Conservation (phyloP, 1,140 invertebrate species). For the Episyrphus balteatus region DNA sequence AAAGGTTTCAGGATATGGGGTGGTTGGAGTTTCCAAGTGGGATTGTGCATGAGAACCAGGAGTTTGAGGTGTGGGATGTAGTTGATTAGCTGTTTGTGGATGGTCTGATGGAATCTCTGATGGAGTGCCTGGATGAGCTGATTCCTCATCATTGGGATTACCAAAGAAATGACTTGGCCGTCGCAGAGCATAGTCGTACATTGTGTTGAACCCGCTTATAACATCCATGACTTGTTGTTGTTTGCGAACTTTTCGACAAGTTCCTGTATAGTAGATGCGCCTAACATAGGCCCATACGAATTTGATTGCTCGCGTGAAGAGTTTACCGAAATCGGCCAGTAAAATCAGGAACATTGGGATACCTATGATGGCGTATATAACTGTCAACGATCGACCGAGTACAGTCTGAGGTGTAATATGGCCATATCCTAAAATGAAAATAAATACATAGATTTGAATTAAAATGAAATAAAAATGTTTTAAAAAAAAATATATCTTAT, state of each 20-base stretch:
- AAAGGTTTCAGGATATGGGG: constrained; percentile 55
- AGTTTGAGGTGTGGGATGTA: constrained; percentile 12
- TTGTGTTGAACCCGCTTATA: constrained; percentile 67
- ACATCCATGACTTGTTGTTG: constrained; percentile 67
- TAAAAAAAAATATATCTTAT: neutral
- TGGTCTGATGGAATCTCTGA: constrained; percentile 18
- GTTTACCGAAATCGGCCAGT: constrained; percentile 83
- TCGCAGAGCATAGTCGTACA: constrained; percentile 65
- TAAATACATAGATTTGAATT: neutral
- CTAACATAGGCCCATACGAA: constrained; percentile 86
- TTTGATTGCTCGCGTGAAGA: constrained; percentile 84
- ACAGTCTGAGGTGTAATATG: constrained; percentile 81
- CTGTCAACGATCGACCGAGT: constrained; percentile 73
- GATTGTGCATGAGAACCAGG: constrained; percentile 19
- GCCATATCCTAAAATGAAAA: constrained; percentile 70
- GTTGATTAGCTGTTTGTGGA: constrained; percentile 10
- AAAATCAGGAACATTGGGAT: constrained; percentile 88
- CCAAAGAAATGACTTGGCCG: constrained; percentile 57
- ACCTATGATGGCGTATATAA: constrained; percentile 88
- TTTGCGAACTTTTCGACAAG: constrained; percentile 63
- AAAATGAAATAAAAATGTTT: neutral
- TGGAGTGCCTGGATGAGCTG: neutral
- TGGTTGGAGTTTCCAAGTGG: constrained; percentile 42
- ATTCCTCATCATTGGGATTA: constrained; percentile 34
- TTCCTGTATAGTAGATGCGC: constrained; percentile 74